Percentiles rank a stretch among this genome's conserved stretches.
Conservation (phyloP, 2,797 vertebrate genomes). For the Petrocephalus sullivani region DNA sequence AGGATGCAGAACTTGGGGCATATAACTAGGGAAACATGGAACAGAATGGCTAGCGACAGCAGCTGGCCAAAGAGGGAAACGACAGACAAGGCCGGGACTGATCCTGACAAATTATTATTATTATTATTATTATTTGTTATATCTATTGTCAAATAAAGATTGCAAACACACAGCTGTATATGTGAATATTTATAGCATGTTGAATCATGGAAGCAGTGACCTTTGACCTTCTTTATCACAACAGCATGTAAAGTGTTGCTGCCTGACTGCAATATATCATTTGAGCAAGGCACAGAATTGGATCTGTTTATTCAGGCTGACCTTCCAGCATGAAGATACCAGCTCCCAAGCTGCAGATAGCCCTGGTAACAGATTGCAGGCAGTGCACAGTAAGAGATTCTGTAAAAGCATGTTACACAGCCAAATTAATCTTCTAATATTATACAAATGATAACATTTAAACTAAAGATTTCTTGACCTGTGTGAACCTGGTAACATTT, state of each 20-base stretch:
- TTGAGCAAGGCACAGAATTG: background rate
- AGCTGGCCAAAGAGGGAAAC: background rate
- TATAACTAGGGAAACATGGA: background rate
- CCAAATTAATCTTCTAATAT: background rate
- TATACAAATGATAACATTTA: background rate
- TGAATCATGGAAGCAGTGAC: background rate
- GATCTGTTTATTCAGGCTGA: background rate
- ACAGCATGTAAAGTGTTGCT: background rate
- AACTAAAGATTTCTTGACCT: background rate
- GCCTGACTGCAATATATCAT: background rate
- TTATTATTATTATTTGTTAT: background rate
- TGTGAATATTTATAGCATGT: background rate
- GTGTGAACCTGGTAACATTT: background rate
- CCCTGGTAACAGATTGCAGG: background rate
- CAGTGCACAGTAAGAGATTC: background rate
- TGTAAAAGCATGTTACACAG: background rate
- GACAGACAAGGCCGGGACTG: background rate
- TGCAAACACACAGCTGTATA: background rate
- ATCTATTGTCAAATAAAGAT: background rate
- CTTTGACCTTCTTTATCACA: conserved; percentile 7
- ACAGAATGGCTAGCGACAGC: background rate
- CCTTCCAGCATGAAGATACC: background rate
- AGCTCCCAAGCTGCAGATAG: background rate
- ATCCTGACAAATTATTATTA: background rate
- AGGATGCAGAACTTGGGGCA: background rate